Evolutionary conservation across 2,888 invertebrate species (phyloP).

Genomic region (Corbicula japonica): DNA sequence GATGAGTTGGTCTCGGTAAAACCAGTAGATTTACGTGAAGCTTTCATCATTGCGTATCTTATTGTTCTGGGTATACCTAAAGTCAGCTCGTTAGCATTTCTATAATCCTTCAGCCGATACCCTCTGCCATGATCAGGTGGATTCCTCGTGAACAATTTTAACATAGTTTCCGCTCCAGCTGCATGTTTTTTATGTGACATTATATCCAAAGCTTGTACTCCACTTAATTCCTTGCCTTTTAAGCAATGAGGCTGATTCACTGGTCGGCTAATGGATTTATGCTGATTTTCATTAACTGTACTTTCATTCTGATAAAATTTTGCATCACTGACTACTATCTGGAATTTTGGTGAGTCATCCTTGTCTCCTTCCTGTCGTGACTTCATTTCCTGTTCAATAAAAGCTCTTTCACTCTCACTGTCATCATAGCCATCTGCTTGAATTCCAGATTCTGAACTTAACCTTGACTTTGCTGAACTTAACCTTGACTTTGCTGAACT

Average conservation of each 20-base stretch:
- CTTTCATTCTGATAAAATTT: no score
- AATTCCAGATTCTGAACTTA: conserved; percentile 70
- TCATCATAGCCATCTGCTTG: conserved; percentile 45
- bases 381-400: conserved; percentile 15
- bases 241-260: not conserved
- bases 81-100: conserved; percentile 48
- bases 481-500: conserved; percentile 44
- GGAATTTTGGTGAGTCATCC: no score
- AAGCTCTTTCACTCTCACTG: conserved; percentile 29
- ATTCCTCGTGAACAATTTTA: conserved; percentile 54
- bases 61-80: conserved; percentile 56
- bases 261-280: not conserved
- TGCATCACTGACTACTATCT: no score
- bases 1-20: no score
- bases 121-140: no score
- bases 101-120: conserved; percentile 36
- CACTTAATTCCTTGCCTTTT: conserved; percentile 11
- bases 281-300: no score
- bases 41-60: conserved; percentile 37
- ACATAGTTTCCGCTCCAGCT: conserved; percentile 46
- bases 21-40: conserved; percentile 23
- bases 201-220: conserved; percentile 59
- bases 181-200: conserved; percentile 49
- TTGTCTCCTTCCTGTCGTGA: conserved; percentile 2
- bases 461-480: conserved; percentile 40